Evolutionary conservation across 2,113 vertebrate species (phyloP).

Genomic region (Nansenia antarctica): DNA sequence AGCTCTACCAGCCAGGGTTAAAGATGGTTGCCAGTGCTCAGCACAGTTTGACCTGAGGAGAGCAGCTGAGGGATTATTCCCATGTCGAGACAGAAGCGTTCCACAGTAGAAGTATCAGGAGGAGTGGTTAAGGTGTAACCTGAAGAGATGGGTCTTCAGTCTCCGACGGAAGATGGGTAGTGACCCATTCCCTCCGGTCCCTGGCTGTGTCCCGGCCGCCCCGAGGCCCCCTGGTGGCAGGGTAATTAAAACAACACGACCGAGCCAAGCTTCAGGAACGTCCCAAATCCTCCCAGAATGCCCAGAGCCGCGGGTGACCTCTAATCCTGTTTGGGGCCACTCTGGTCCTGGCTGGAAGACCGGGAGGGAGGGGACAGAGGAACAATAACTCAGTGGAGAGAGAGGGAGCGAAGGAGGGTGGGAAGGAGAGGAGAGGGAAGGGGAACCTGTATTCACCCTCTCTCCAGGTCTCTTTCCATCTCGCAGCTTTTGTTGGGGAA

Average conservation of each 20-base stretch:
- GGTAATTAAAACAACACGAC: slow-evolving; percentile 79
- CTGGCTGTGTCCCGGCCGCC: slow-evolving; percentile 51
- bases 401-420: slow-evolving; percentile 43
- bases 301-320: slow-evolving; percentile 63
- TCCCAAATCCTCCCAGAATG: slow-evolving; percentile 73
- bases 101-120: too few relatives aligned
- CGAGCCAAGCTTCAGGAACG: slow-evolving; percentile 69
- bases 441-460: slow-evolving; percentile 56
- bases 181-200: slow-evolving; percentile 20
- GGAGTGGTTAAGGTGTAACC: too few relatives aligned
- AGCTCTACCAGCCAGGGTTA: slow-evolving; percentile 21
- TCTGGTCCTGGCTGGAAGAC: slow-evolving; percentile 69
- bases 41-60: slow-evolving; percentile 51
- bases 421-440: slow-evolving; percentile 29
- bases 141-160: too few relatives aligned
- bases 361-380: slow-evolving; percentile 36
- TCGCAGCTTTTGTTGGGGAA: slow-evolving; percentile 49
- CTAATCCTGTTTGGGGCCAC: slow-evolving; percentile 79
- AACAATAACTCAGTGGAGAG: slow-evolving; percentile 65
- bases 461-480: slow-evolving; percentile 53
- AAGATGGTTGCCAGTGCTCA: slow-evolving; percentile 36
- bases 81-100: slow-evolving; percentile 61
- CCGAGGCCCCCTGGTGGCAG: slow-evolving; percentile 75
- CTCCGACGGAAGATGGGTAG: too few relatives aligned
- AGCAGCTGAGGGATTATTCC: slow-evolving; percentile 59